Evolutionary conservation across 2,888 invertebrate genomes (phyloP), one percentile per base, ranked within the genome.

Genomic region (Melieria omissa): DNA sequence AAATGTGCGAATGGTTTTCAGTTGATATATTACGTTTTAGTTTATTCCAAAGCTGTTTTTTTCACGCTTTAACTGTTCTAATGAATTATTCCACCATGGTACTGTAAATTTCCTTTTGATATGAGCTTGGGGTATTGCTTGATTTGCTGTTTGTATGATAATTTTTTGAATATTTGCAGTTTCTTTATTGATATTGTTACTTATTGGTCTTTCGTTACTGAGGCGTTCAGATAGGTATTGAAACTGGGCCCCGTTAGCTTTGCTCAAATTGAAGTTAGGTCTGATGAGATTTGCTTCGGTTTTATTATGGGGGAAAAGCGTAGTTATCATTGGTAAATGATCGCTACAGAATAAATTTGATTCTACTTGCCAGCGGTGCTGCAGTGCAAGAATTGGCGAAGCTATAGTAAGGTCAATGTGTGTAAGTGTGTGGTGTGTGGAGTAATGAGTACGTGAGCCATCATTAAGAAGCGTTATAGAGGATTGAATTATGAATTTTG

Each of bases 141-240:
- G 54, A 16, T 54, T 54, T 54, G 16, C 16, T 7, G 4, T 14
- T 57, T n/a, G 14, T 10, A 57, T 14, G 5, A 57, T 14, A 41
- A 57, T 14, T 57, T 14, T 57, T 8, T 57, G 55, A 6, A 57
- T 57, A 14, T 57, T 57, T 5, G 55, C 55, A 4, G 55, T 57
- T 57, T 57, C 55, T 57, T 57, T 57, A 10, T 57, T 57, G 12
- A 57, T 8, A 57, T 57, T 57, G 16, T 57, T 57, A 12, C 16
- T 57, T 29, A 57, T 10, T 14, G 55, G 55, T 57, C 16, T 57
- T 29, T 14, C 10, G 16, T 57, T 57, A 14, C 55, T 57, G 41
- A 4, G 41, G 16, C 41, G 14, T 7, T 4, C 41, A 1, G 55
- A 16, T 57, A 57, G 6, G n/a, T 7, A 14, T 5, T 57, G 55